Base-by-base conservation (phyloP, 2,797 vertebrate species). In the Triplophysa yarkandensis region DNA sequence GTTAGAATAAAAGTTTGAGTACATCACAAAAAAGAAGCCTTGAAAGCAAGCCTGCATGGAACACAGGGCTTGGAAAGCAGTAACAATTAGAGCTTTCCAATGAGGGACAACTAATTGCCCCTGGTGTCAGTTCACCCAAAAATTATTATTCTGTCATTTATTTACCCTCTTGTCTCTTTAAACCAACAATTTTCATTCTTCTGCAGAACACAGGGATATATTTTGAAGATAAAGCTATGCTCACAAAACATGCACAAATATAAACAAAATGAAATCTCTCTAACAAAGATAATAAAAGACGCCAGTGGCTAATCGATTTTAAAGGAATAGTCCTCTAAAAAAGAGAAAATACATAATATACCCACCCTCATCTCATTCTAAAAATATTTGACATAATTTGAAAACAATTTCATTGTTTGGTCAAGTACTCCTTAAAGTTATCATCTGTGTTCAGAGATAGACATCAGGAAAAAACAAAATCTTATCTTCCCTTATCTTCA, bases 1-100 rank as follows among this genome's bases (percentile, higher is more conserved):
- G 19, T 50, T 63, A 39, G 36, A 71, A 76, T 60, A 55, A 80
- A 62, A 80, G 80, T 82, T 77, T 74, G 71, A 65, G n/a, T 43
- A 27, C 4, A 36, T 62, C 64, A 60, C 76, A 74, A 72, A 77
- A 80, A 60, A 0, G 44, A 34, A 50, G 75, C 58, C 69, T 70
- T 0, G 5, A 48, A 80, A 71, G 68, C 64, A 81, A 84, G 74
- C 48, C 55, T 32, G 43, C 32, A 55, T 27, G 52, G 74, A 62
- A 70, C 52, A 62, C 65, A 76, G 82, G 70, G 79, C 71, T 52
- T 54, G 46, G 41, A 65, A 78, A 83, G 28, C n/a, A 34, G 65
- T 58, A 62, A 80, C 4, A 41, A 39, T 77, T 60, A 81, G 85
- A 84, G 0, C 2, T 39, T 9, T 11, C 36, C 36, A 39, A 39